Conservation (phyloP, 2,797 vertebrate species). For the Acomys russatus region DNA sequence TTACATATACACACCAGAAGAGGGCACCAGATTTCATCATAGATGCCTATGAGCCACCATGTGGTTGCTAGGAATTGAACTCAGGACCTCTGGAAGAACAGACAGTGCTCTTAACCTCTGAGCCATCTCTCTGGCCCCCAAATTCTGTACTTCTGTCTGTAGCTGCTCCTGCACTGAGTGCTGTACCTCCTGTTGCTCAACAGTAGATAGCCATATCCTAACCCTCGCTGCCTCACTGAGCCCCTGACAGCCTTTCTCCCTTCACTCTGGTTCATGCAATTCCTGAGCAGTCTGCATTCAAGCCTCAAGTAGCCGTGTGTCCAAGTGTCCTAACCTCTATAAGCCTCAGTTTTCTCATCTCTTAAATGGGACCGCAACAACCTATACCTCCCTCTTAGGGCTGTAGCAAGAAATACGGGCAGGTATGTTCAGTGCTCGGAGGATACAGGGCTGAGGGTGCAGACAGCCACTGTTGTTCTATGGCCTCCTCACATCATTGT, state of each 20-base stretch:
- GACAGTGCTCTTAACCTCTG: no score
- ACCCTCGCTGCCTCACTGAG: not conserved
- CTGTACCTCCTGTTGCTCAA: not conserved
- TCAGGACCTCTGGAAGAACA: no score
- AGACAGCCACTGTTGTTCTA: fast-evolving
- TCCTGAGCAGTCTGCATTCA: not conserved
- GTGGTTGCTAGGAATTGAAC: no score
- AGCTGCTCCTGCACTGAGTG: fast-evolving
- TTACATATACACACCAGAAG: no score
- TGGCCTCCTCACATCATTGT: not conserved
- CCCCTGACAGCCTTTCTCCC: not conserved
- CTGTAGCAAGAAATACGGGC: not conserved
- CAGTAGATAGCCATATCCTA: not conserved
- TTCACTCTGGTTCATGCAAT: not conserved
- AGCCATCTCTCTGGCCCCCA: no score
- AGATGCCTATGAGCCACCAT: no score
- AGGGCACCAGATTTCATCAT: no score
- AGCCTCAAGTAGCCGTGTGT: not conserved
- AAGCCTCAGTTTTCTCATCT: not conserved
- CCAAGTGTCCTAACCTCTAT: not conserved
- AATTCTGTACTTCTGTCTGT: not conserved
- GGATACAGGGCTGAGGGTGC: not conserved
- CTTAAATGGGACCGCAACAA: not conserved
- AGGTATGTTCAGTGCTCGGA: fast-evolving
- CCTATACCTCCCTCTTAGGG: fast-evolving